Conservation (phyloP, 2,888 invertebrate species). For the Panzeria rudis region DNA sequence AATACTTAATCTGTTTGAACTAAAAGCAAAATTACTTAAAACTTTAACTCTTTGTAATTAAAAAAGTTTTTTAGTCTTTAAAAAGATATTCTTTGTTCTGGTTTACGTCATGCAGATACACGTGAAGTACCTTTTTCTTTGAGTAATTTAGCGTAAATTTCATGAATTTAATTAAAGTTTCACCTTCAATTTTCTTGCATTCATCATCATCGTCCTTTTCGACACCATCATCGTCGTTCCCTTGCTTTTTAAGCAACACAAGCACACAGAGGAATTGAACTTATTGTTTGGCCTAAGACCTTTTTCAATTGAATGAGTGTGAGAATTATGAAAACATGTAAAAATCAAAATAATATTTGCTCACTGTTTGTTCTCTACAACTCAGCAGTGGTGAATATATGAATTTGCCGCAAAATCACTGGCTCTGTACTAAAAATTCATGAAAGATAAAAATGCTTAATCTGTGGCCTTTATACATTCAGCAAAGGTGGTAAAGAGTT, state of each 20-base stretch:
- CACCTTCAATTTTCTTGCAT: constrained; percentile 45
- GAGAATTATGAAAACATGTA: constrained; percentile 10
- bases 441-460: constrained; percentile 49
- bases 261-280: constrained; percentile 39
- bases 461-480: constrained; percentile 10
- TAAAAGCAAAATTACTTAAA: constrained; percentile 4
- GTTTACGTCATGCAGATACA: neutral
- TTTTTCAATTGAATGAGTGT: constrained; percentile 49
- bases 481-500: constrained; percentile 2
- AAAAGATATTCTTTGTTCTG: constrained; percentile 12
- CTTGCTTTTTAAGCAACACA: neutral
- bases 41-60: constrained; percentile 31
- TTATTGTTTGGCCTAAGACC: constrained; percentile 64
- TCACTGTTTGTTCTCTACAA: neutral
- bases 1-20: neutral
- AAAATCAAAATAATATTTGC: neutral
- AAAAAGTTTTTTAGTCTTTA: constrained; percentile 15
- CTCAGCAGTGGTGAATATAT: constrained; percentile 40
- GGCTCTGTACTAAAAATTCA: constrained; percentile 62
- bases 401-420: constrained; percentile 53
- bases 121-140: constrained; percentile 25
- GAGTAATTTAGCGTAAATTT: constrained; percentile 60
- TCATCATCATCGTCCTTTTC: constrained; percentile 44
- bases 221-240: neutral
- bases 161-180: constrained; percentile 60